Evolutionary conservation across 2,113 vertebrate genomes (phyloP).

Genomic region (Herpetotheres cachinnans): DNA sequence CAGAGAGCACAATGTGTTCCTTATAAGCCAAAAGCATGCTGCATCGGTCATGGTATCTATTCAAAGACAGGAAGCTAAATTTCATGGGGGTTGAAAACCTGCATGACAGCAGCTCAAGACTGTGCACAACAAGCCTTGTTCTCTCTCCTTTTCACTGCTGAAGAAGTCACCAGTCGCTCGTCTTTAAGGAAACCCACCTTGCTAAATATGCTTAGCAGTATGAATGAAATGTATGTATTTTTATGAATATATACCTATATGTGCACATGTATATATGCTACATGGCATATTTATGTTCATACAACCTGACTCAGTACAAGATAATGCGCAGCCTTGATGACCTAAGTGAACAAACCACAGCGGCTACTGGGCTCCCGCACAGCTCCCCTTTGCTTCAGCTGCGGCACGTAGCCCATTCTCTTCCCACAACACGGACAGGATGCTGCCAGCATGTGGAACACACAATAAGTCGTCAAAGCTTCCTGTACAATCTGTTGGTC

Average conservation of each 20-base stretch:
- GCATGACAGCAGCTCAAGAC: not conserved
- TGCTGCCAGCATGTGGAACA: rapidly evolving
- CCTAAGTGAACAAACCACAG: not conserved
- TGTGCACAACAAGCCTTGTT: not conserved
- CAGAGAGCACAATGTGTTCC: not conserved
- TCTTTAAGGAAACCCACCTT: not conserved
- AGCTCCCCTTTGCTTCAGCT: not conserved
- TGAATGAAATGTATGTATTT: not conserved
- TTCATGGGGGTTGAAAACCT: not conserved
- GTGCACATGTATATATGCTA: no score
- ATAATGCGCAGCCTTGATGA: not conserved
- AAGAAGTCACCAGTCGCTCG: not conserved
- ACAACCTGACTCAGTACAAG: not conserved
- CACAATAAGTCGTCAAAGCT: not conserved
- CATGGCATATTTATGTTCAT: not conserved
- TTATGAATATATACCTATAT: not conserved
- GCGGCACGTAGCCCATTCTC: not conserved
- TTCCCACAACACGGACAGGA: not conserved
- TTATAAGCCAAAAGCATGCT: not conserved
- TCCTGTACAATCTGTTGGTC: not conserved
- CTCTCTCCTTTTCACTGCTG: not conserved
- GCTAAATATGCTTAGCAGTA: not conserved
- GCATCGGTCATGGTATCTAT: not conserved
- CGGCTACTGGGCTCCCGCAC: not conserved
- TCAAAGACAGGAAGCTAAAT: not conserved